Base-by-base conservation (phyloP, 2,888 invertebrate genomes). In the Laothoe populi region DNA sequence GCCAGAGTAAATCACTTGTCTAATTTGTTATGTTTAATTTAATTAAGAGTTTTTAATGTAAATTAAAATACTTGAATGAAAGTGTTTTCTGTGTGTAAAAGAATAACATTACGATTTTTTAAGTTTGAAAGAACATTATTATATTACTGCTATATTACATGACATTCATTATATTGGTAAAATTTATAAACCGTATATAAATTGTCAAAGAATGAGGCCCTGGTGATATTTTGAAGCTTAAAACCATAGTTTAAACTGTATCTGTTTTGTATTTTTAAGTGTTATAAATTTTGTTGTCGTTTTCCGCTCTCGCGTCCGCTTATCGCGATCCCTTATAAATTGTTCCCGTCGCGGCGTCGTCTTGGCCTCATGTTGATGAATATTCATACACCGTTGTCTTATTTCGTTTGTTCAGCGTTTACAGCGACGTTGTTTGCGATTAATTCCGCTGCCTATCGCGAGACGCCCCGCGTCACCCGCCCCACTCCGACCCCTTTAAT, bases 371-470 rank as follows among this genome's bases (percentile, higher is more conserved):
- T 76, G 79, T 70, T 78, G 82, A 84, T 88, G 88, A 89, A 89
- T 88, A 88, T 88, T 88, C 88, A 89, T 83, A 74, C 65, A 66
- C 70, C 71, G 68, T 70, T 70, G 78, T 74, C 80, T 86, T 87
- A 87, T 86, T 84, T 78, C 77, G 82, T 83, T 85, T 86, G 83
- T 82, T 82, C 74, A 74, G 69, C 72, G 75, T 76, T 53, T 71
- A 79, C 73, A 72, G 70, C 69, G 71, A 79, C 69, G 72, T 82
- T 84, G 83, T 82, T 85, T 83, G 81, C 77, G 75, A 79, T 83
- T 81, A 83, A 63, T 63, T 57, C 35, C 40, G 38, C 24, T 24
- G 26, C 53, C 10, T 19, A 16, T 31, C 49, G 44, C 7, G 0
- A 44, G 16, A 31, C n/a, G 16, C 24, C 19, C 45, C 57, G 38